Percentiles rank a stretch among this genome's conserved stretches.
phyloP scores from a whole-genome alignment of 1,140 invertebrate species.

The Eufriesea mexicana region DNA sequence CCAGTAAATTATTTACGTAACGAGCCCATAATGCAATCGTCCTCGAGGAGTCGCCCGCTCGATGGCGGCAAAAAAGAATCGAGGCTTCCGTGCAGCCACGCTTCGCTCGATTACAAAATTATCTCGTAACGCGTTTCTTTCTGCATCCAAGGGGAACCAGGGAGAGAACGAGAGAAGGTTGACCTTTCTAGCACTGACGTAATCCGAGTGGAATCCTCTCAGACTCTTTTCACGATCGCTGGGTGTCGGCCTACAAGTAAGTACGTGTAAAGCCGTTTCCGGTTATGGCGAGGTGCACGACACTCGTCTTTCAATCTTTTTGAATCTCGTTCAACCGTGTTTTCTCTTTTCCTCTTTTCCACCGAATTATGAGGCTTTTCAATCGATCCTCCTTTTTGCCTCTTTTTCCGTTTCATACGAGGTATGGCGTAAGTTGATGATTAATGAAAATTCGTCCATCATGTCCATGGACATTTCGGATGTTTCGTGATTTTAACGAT shows the following conservation, averaged over 20 bases:
- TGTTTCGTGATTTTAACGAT: no score
- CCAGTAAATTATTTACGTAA: neutral
- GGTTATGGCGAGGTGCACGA: neutral
- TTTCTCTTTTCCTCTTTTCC: neutral
- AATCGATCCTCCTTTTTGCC: no score
- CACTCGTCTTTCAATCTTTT: neutral
- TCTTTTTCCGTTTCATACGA: no score
- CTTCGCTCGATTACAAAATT: conserved; percentile 26
- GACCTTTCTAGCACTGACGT: conserved; percentile 26
- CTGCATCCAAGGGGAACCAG: neutral
- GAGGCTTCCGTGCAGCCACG: neutral
- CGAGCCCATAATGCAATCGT: neutral
- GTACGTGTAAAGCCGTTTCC: neutral
- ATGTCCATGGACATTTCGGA: no score
- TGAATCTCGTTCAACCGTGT: neutral
- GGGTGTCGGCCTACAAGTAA: neutral
- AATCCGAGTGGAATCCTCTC: conserved; percentile 6
- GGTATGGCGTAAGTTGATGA: no score
- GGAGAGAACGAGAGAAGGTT: neutral
- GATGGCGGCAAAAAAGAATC: neutral
- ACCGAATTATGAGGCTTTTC: no score
- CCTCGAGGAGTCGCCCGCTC: neutral
- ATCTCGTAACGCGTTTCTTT: conserved; percentile 22
- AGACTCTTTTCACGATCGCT: neutral
- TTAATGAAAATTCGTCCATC: no score